Percentiles rank a stretch among this genome's conserved stretches.
Evolutionary conservation across 2,113 vertebrate genomes (phyloP).

Genomic region (Eidolon helvum): DNA sequence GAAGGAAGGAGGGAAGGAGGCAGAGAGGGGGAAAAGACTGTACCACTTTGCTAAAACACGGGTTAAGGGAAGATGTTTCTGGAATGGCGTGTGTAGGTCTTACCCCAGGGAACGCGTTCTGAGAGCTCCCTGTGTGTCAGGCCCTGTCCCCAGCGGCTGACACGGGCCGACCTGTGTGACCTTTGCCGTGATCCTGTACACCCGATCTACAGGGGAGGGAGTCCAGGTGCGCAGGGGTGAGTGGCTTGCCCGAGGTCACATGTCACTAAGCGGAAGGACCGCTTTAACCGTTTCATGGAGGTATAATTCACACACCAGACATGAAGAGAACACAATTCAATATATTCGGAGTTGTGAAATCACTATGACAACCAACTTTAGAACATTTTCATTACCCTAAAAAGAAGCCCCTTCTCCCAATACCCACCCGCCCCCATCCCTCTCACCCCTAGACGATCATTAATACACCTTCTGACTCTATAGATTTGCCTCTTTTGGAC

Average conservation of each 20-base stretch:
- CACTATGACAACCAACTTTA: neutral
- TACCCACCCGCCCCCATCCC: too few relatives aligned
- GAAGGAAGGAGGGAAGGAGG: neutral
- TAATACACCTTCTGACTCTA: neutral
- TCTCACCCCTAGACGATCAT: neutral
- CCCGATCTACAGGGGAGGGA: neutral
- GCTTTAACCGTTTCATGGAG: neutral
- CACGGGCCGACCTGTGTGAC: neutral
- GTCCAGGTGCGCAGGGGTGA: neutral
- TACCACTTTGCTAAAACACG: neutral
- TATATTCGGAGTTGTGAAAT: neutral
- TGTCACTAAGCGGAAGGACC: neutral
- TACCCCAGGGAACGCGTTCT: neutral
- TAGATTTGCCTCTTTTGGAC: neutral
- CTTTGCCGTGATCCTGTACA: neutral
- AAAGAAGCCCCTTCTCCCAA: neutral
- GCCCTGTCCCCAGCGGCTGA: neutral
- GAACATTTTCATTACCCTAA: neutral
- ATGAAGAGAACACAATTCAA: neutral
- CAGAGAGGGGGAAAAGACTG: too few relatives aligned
- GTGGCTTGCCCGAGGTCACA: neutral
- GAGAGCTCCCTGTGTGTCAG: neutral
- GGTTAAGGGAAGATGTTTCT: neutral
- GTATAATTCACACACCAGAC: neutral
- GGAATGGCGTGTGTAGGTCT: neutral